Evolutionary conservation across 2,113 vertebrate genomes (phyloP).

Genomic region (Pardalotus punctatus): DNA sequence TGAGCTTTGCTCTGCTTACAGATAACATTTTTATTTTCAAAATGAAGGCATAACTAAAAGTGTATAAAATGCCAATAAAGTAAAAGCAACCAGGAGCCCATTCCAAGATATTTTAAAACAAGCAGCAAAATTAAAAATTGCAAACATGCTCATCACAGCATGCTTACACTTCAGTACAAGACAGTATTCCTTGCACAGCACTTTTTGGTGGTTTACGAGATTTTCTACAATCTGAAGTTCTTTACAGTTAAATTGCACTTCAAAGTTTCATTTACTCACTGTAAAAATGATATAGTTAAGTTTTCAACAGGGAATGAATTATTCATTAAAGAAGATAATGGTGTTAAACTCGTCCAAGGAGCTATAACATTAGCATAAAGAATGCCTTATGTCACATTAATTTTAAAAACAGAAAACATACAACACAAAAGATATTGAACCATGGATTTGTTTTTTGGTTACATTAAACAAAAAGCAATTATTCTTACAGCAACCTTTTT

Average conservation of each 20-base stretch:
- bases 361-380: slow-evolving; percentile 80
- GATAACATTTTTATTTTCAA: background rate
- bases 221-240: slow-evolving; percentile 71
- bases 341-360: slow-evolving; percentile 71
- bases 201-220: slow-evolving; percentile 65
- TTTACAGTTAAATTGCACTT: slow-evolving; percentile 77
- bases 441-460: slow-evolving; percentile 49
- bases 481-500: slow-evolving; percentile 62
- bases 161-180: slow-evolving; percentile 33
- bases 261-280: slow-evolving; percentile 76
- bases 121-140: slow-evolving; percentile 39
- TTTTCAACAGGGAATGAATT: slow-evolving; percentile 79
- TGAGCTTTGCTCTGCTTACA: background rate
- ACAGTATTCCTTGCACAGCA: slow-evolving; percentile 53
- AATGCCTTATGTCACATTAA: slow-evolving; percentile 74
- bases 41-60: background rate
- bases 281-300: slow-evolving; percentile 79
- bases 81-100: background rate
- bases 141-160: background rate
- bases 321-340: slow-evolving; percentile 80
- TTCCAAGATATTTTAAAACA: background rate
- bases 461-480: slow-evolving; percentile 69
- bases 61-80: background rate
- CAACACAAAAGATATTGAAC: slow-evolving; percentile 57
- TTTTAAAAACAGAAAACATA: slow-evolving; percentile 76